A percentile compares a stretch with the other conserved stretches of the same genome.
Conservation (phyloP, 2,797 vertebrate species). For the Clarias laeviceps region DNA sequence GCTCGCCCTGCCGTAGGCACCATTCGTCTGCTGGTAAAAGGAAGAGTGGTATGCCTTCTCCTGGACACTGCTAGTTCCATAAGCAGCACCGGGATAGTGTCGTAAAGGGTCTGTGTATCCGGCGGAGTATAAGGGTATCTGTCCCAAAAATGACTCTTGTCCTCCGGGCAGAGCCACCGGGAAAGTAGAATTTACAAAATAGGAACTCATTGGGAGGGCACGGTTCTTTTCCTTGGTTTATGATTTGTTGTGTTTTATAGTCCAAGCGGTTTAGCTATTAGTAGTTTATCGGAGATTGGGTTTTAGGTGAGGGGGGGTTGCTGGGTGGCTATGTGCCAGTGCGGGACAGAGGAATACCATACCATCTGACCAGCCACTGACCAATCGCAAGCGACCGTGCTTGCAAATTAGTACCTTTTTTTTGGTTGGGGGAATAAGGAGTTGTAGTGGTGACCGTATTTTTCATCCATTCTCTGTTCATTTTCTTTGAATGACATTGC, state of each 20-base stretch:
- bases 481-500: slow-evolving; percentile 70
- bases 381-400: slow-evolving; percentile 89
- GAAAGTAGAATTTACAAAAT: slow-evolving; percentile 99
- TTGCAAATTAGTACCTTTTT: slow-evolving; percentile 86
- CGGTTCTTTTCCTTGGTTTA: slow-evolving; percentile 89
- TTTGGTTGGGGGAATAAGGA: slow-evolving; percentile 72
- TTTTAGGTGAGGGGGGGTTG: slow-evolving; percentile 86
- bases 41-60: slow-evolving; percentile 85
- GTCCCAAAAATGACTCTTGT: slow-evolving; percentile 95
- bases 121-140: slow-evolving; percentile 94
- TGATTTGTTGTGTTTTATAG: slow-evolving; percentile 99
- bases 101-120: slow-evolving; percentile 93
- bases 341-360: slow-evolving; percentile 90
- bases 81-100: slow-evolving; percentile 85
- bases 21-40: slow-evolving; percentile 88
- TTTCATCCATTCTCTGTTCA: slow-evolving; percentile 54
- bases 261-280: slow-evolving; percentile 98
- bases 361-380: slow-evolving; percentile 95
- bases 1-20: slow-evolving; percentile 80
- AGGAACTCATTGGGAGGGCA: slow-evolving; percentile 96
- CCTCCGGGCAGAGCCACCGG: slow-evolving; percentile 93
- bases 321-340: slow-evolving; percentile 90
- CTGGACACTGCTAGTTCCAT: slow-evolving; percentile 79
- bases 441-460: slow-evolving; percentile 63
- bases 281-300: slow-evolving; percentile 96